A percentile compares a stretch with the other conserved stretches of the same genome.
phyloP scores from a whole-genome alignment of 2,113 vertebrate genomes.

The Oryctolagus cuniculus region DNA sequence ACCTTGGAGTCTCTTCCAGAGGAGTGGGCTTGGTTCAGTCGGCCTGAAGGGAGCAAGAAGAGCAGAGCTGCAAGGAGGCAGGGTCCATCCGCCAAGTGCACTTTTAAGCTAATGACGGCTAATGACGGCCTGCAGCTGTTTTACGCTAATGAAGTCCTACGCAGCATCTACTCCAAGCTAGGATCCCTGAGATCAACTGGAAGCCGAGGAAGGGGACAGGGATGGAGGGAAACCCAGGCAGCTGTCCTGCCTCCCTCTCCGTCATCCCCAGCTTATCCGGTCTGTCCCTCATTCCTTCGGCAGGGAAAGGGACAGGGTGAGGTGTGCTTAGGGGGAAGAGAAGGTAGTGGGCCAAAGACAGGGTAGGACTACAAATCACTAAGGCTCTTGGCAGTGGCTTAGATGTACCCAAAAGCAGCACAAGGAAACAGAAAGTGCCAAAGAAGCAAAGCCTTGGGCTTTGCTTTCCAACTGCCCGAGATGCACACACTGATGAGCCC shows the following conservation, averaged over 20 bases:
- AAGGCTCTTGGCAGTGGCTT: neutral
- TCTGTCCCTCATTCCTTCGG: neutral
- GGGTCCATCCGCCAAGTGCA: conserved; percentile 33
- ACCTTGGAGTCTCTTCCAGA: conserved; percentile 85
- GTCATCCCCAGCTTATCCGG: neutral
- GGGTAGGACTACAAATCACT: neutral
- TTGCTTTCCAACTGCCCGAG: neutral
- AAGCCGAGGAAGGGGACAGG: neutral
- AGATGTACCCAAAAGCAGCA: neutral
- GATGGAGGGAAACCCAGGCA: neutral
- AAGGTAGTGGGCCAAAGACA: neutral
- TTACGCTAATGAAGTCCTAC: conserved; percentile 27
- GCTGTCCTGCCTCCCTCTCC: neutral
- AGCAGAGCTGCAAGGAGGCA: conserved; percentile 29
- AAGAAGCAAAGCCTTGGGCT: neutral
- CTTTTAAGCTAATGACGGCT: conserved; percentile 56
- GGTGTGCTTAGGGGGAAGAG: neutral
- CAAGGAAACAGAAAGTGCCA: neutral
- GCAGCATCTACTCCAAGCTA: neutral
- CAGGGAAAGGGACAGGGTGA: neutral
- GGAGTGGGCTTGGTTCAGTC: conserved; percentile 87
- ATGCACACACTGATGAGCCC: neutral
- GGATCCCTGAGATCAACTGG: neutral
- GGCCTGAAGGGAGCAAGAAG: conserved; percentile 86
- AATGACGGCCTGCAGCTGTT: conserved; percentile 29